phyloP scores from a whole-genome alignment of 2,888 invertebrate genomes.

The Augiades crinisus region DNA sequence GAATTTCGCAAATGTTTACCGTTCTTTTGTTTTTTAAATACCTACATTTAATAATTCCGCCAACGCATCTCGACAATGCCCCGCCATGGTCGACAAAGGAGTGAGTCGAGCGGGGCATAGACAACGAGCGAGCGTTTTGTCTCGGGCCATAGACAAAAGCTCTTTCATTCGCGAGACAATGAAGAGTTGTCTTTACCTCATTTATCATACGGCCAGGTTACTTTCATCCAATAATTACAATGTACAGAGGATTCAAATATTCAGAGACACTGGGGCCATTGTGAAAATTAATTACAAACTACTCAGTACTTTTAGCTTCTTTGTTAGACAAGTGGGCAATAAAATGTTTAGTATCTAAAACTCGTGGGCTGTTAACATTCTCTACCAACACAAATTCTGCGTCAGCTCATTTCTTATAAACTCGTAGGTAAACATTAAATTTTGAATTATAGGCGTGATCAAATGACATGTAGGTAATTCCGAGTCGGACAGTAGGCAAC shows the following conservation, averaged over 20 bases:
- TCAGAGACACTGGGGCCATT: conserved; percentile 43
- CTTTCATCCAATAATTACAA: conserved; percentile 79
- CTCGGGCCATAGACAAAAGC: conserved; percentile 72
- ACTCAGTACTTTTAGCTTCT: conserved; percentile 49
- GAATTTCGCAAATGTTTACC: conserved; percentile 69
- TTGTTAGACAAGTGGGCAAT: conserved; percentile 40
- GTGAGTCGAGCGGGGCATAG: conserved; percentile 61
- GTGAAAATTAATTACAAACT: conserved; percentile 61
- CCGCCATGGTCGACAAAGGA: conserved; percentile 65
- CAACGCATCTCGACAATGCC: conserved; percentile 61
- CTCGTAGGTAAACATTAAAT: conserved; percentile 32
- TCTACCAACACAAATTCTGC: conserved; percentile 31
- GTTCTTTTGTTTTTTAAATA: conserved; percentile 49
- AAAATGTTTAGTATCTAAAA: conserved; percentile 31
- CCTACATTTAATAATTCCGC: conserved; percentile 63
- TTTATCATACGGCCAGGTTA: conserved; percentile 78
- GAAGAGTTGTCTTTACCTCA: conserved; percentile 69
- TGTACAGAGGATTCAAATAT: conserved; percentile 55
- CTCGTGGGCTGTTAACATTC: conserved; percentile 36
- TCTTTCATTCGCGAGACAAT: conserved; percentile 75
- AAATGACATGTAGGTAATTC: conserved; percentile 41
- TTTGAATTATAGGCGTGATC: conserved; percentile 41
- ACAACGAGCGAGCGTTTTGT: conserved; percentile 72
- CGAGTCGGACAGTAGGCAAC: conserved; percentile 39
- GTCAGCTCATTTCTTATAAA: conserved; percentile 37